Evolutionary conservation across 1,140 invertebrate genomes (phyloP).

Genomic region (Aphaenogaster floridana): DNA sequence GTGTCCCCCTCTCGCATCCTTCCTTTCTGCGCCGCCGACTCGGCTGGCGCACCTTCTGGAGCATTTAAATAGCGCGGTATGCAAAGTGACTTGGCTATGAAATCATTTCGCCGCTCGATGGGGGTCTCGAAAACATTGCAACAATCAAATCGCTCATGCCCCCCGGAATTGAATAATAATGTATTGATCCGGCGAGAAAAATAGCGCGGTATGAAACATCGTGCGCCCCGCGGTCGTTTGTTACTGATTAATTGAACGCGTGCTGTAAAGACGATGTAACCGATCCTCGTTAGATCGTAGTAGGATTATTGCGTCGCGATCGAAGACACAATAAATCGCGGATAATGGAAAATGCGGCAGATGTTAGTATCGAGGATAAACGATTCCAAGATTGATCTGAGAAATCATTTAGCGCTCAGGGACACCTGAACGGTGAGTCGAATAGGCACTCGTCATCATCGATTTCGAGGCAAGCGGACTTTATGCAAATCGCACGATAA

Average conservation of each 20-base stretch:
- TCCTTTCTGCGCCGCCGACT: neutral
- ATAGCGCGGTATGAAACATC: neutral
- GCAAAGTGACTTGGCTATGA: constrained; percentile 47
- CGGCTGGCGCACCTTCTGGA: constrained; percentile 58
- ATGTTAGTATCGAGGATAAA: constrained; percentile 37
- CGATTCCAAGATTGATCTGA: constrained; percentile 42
- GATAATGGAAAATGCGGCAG: constrained; percentile 24
- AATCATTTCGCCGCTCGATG: constrained; percentile 48
- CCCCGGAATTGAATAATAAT: neutral
- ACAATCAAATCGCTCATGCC: constrained; percentile 3
- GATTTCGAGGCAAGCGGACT: constrained; percentile 59
- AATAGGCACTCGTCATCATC: constrained; percentile 56
- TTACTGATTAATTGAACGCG: constrained; percentile 20
- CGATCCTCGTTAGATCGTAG: constrained; percentile 4
- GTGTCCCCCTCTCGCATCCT: neutral
- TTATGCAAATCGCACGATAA: constrained; percentile 61
- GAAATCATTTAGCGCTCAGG: constrained; percentile 61
- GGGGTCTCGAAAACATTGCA: constrained; percentile 14
- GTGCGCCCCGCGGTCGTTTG: neutral
- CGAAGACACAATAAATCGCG: constrained; percentile 31
- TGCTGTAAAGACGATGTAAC: constrained; percentile 3
- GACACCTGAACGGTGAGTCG: constrained; percentile 33
- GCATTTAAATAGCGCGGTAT: constrained; percentile 60
- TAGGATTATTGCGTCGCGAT: constrained; percentile 30
- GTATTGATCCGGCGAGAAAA: neutral